Evolutionary conservation across 1,140 invertebrate species (phyloP), one percentile per base, ranked within the genome.

Genomic region (Drepana arcuata): DNA sequence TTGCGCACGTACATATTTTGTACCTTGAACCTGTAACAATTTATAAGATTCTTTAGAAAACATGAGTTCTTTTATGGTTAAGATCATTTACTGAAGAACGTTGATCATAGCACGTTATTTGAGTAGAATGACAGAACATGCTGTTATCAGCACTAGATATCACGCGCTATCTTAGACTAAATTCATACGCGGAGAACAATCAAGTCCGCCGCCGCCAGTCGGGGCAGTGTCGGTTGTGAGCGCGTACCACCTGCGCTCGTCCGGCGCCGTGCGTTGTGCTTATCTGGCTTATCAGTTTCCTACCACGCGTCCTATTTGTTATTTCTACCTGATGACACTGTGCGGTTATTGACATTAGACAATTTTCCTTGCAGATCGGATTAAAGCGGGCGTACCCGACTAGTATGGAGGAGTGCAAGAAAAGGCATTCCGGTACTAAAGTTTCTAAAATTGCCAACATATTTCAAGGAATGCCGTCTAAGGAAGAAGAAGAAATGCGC

Each of bases 371-470:
- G 34, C 75, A 83, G 79, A 56, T 79, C 48, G 64, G 66, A 68
- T 69, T 80, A 61, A 83, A 79, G 48, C 72, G 75, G 75, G 70
- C 66, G 47, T 67, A 70, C 52, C 63, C 58, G 71, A 58, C 54
- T 70, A 83, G 67, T 41, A 88, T 88, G 86, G 86, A 88, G 86
- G 89, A 93, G 56, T 88, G 92, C 37, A 92, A 92, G 74, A 91
- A 89, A 59, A 86, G 86, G 50, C 69, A 84, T 33, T 84, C 87
- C 52, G 92, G 92, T 60, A 89, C 91, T 49, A 95, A 95, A 86
- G 93, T 95, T 56, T 94, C 93, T 18, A 92, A 95, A 83, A 95
- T 95, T 36, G 93, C 93, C 16, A 94, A 94, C 72, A 93, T 95
- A 64, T 95, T 95, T 79, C 92, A 93, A 85, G 88, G 84, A 34